Percentiles rank a stretch among this genome's conserved stretches.
Conservation (phyloP, 2,888 invertebrate species). For the Cerastis leucographa region DNA sequence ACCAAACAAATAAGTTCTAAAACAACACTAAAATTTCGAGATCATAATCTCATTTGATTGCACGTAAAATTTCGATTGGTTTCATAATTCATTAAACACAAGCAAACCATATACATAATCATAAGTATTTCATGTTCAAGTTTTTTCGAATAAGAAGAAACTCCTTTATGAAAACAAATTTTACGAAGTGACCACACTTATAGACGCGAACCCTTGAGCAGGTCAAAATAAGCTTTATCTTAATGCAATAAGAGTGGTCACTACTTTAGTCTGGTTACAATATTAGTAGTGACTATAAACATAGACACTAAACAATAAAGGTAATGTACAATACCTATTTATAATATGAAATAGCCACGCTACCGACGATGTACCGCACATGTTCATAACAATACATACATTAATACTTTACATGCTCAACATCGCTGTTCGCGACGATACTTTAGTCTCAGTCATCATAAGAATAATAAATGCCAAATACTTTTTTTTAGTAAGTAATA, state of each 20-base stretch:
- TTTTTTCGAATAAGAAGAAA: background rate
- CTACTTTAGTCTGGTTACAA: conserved; percentile 10
- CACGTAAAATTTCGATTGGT: conserved; percentile 46
- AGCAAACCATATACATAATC: background rate
- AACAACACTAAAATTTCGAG: conserved; percentile 40
- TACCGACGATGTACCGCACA: conserved; percentile 46
- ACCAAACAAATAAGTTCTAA: conserved; percentile 5
- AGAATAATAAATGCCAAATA: conserved; percentile 77
- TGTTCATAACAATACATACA: conserved; percentile 50
- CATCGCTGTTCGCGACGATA: conserved; percentile 52
- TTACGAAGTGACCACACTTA: background rate
- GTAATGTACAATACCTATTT: conserved; percentile 9
- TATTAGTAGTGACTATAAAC: conserved; percentile 2
- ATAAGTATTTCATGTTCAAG: conserved; percentile 9
- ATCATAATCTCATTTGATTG: conserved; percentile 52
- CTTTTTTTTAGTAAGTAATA: conserved; percentile 61
- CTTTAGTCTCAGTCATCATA: conserved; percentile 74
- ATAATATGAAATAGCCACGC: conserved; percentile 41
- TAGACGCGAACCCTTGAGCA: background rate
- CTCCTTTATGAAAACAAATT: background rate
- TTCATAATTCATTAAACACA: conserved; percentile 14
- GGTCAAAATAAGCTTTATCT: background rate
- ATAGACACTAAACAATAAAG: conserved; percentile 13
- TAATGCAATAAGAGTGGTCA: background rate
- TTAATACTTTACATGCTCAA: conserved; percentile 54